Evolutionary conservation across 2,797 vertebrate genomes (phyloP), one percentile per base, ranked within the genome.

Genomic region (Acridotheres tristis): DNA sequence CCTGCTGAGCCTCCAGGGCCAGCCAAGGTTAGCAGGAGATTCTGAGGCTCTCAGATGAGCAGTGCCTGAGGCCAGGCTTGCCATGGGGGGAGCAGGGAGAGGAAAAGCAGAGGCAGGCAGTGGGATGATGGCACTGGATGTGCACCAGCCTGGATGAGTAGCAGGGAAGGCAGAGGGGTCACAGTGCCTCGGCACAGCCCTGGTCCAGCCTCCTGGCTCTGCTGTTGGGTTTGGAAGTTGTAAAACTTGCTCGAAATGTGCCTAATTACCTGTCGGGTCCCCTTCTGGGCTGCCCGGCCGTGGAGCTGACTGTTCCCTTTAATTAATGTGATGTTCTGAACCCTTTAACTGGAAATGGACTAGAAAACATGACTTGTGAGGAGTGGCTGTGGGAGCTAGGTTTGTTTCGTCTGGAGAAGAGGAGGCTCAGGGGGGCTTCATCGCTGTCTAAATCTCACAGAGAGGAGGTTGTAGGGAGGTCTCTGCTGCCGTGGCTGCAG

Each of bases 41-140:
- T 29, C 14, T 7, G 8, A 21, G 14, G 30, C 57, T 23, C 59
- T 16, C 6, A 1, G 38, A 9, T 2, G n/a, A 47, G 61, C 61
- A 20, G 16, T 8, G 51, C 40, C 21, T 29, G 19, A 16, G 12
- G 38, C 40, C 16, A 23, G 26, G 13, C 21, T 27, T 16, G 19
- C 22, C 42, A 9, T 7, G 7, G 20, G 4, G 12, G 3, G 26
- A 66, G 26, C 4, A 34, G 16, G 42, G 30, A 54, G 26, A 42
- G 53, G 54, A 54, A 78, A 84, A 59, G 0, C 42, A 7, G 40
- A 5, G 0, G 0, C 43, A 65, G 32, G 19, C 8, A 20, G 5
- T 8, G 38, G 38, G 19, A 38, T n/a, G 25, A 42, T 11, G 23
- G 30, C 19, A 10, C 1, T 36, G 25, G 30, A 16, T 27, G 57